Percentiles rank a stretch among this genome's conserved stretches.
These are phyloP conservation scores for Pelobates fuscus DNA, from an alignment of 2,113 vertebrate genomes.

Conservation along the genomic window DNA sequence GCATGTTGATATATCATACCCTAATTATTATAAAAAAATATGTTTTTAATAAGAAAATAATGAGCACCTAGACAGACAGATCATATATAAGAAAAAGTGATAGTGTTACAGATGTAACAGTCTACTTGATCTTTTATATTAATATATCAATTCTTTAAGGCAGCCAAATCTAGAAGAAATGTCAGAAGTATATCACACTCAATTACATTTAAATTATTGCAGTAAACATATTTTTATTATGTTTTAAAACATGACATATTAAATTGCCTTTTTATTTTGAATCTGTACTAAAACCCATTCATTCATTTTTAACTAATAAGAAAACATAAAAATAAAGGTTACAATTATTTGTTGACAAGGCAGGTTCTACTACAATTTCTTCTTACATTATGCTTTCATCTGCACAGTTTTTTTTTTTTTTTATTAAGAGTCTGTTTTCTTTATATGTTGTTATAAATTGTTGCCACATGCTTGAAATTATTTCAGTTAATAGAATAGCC, in stretches of 20 bases:
- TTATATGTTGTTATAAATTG: constrained; percentile 24
- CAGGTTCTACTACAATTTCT: constrained; percentile 12
- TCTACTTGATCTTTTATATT: too few species aligned
- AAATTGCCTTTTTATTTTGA: constrained; percentile 8
- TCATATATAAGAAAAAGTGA: too few species aligned
- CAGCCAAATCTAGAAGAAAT: not conserved
- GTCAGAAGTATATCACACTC: not conserved
- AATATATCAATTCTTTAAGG: not conserved
- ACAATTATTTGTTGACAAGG: constrained; percentile 29
- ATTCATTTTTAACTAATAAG: not conserved
- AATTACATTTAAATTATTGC: not conserved
- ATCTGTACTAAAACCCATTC: not conserved
- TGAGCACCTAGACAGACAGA: too few species aligned
- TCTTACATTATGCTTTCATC: constrained; percentile 27
- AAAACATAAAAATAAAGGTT: constrained; percentile 33
- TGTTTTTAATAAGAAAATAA: too few species aligned
- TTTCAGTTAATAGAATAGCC: constrained; percentile 21
- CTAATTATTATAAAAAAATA: too few species aligned
- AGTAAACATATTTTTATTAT: not conserved
- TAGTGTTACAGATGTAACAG: too few species aligned
- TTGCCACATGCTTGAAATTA: constrained; percentile 18
- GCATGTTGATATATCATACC: too few species aligned
- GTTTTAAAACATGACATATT: constrained; percentile 25
- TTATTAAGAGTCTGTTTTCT: constrained; percentile 22
- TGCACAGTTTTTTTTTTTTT: constrained; percentile 15